Evolutionary conservation across 92 coral and sea anemone genomes (phyloP).

Genomic region (Epizoanthus scotinus): DNA sequence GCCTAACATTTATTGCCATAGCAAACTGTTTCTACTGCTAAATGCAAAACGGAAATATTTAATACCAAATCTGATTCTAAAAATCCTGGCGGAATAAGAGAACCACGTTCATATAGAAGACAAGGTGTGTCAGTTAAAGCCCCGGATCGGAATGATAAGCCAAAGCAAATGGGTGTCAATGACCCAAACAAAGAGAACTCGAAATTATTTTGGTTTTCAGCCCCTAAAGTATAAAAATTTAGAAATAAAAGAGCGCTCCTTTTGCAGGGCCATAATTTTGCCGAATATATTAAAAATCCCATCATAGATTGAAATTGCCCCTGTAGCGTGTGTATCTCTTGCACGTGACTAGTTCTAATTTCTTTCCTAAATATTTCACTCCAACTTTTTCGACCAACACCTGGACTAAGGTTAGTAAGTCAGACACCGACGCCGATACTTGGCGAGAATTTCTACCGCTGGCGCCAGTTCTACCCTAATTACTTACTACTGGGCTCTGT

Average conservation of each 20-base stretch:
- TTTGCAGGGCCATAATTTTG: not conserved
- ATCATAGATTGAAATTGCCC: constrained; percentile 14
- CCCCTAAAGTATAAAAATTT: constrained; percentile 19
- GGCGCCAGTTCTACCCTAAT: constrained; percentile 40
- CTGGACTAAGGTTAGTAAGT: not conserved
- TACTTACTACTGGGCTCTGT: constrained; percentile 97
- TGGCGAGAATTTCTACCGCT: not conserved
- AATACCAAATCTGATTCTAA: constrained; percentile 37
- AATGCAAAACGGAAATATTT: not conserved
- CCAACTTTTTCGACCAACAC: constrained; percentile 5
- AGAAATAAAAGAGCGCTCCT: not conserved
- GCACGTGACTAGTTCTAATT: not conserved
- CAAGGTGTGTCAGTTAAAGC: not conserved
- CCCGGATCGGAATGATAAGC: not conserved
- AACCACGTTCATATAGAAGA: no score
- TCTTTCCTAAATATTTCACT: not conserved
- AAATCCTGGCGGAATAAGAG: not conserved
- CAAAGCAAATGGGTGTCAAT: constrained; percentile 16
- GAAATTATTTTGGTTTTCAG: not conserved
- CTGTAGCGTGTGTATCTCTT: not conserved
- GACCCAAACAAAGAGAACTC: constrained; percentile 28
- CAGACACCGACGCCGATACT: not conserved
- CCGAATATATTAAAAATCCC: constrained; percentile 40
- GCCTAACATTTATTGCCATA: no score
- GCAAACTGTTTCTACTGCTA: not conserved